Evolutionary conservation across 2,888 invertebrate species (phyloP).

Genomic region (Allophyes oxyacanthae): DNA sequence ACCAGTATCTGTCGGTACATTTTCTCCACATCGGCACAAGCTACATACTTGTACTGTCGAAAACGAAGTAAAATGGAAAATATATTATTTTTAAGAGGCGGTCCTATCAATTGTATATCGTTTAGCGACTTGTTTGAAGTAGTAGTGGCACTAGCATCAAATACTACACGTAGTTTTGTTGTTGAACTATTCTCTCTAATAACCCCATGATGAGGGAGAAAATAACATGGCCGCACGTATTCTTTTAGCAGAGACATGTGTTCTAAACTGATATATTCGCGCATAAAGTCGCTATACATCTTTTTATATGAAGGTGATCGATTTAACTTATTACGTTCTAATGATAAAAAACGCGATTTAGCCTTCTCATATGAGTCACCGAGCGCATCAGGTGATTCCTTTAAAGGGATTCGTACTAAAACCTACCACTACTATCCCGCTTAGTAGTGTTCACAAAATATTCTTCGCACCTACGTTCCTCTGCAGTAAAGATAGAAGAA

Average conservation of each 20-base stretch:
- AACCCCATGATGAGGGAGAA: conserved; percentile 4
- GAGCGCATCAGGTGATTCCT: not conserved
- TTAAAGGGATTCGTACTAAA: not conserved
- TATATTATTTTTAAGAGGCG: conserved; percentile 6
- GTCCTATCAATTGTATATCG: conserved; percentile 1
- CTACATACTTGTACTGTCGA: conserved; percentile 10
- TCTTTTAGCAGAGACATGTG: conserved; percentile 23
- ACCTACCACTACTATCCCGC: conserved; percentile 1
- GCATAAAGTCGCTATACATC: conserved; percentile 24
- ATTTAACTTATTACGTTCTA: conserved; percentile 6
- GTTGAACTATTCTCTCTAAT: not conserved
- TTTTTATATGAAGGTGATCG: conserved; percentile 6
- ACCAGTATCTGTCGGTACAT: conserved; percentile 16
- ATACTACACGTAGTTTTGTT: not conserved
- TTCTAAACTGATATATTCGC: conserved; percentile 16
- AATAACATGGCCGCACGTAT: conserved; percentile 3
- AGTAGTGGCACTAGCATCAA: not conserved
- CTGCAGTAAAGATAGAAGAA: not conserved
- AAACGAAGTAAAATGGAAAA: conserved; percentile 7
- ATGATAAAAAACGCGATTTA: not conserved
- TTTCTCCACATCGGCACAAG: conserved; percentile 10
- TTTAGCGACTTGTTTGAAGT: conserved; percentile 3
- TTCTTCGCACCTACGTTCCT: not conserved
- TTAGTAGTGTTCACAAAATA: not conserved
- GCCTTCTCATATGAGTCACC: not conserved